Percentiles rank a stretch among this genome's conserved stretches.
Conservation (phyloP, 2,888 invertebrate genomes). For the Ichneumoninae sp. region DNA sequence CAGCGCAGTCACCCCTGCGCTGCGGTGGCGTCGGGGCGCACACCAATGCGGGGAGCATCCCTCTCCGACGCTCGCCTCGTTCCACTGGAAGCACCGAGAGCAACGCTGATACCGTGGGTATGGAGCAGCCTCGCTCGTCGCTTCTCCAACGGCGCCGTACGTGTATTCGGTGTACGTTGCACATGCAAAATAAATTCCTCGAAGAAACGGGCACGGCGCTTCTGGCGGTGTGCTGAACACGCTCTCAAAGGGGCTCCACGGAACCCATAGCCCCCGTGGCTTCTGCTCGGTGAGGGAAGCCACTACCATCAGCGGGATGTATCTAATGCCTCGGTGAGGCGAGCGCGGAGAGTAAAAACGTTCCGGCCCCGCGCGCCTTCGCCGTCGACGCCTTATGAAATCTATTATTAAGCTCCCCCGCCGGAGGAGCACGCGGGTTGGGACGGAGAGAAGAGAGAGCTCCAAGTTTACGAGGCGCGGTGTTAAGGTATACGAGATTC, state of each 20-base stretch:
- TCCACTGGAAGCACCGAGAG: conserved; percentile 26
- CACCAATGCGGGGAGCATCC: conserved; percentile 19
- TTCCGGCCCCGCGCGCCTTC: conserved; percentile 61
- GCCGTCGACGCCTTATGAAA: conserved; percentile 70
- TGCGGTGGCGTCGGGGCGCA: conserved; percentile 22
- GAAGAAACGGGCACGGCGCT: conserved; percentile 63
- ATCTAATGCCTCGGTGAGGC: conserved; percentile 40
- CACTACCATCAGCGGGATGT: conserved; percentile 45
- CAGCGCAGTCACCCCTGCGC: conserved; percentile 52
- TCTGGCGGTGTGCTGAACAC: conserved; percentile 60
- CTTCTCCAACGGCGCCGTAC: conserved; percentile 15
- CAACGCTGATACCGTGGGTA: conserved; percentile 55
- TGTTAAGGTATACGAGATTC: conserved; percentile 75
- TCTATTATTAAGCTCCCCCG: conserved; percentile 74
- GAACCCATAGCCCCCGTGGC: conserved; percentile 36
- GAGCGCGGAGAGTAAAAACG: conserved; percentile 50
- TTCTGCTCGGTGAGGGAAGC: conserved; percentile 52
- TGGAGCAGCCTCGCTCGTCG: conserved; percentile 21
- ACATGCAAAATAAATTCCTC: conserved; percentile 73
- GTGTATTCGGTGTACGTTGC: conserved; percentile 64
- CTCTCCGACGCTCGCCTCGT: conserved; percentile 39
- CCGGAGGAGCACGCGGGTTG: conserved; percentile 53
- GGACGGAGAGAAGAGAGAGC: conserved; percentile 58
- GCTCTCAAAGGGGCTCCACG: conserved; percentile 47
- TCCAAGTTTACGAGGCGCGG: conserved; percentile 73